Conservation (phyloP, 2,888 invertebrate genomes). For the Pachydiplax longipennis region DNA sequence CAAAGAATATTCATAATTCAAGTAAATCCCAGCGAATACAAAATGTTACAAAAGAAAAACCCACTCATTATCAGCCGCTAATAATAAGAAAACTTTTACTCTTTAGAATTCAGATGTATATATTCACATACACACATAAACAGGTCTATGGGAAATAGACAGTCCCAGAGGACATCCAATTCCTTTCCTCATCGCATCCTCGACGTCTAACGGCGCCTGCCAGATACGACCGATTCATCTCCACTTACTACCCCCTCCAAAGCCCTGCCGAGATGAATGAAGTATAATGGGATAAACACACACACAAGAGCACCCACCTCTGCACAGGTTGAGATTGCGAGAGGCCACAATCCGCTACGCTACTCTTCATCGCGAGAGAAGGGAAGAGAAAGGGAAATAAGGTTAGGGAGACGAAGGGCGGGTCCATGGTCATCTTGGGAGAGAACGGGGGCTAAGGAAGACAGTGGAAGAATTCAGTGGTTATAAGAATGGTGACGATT, state of each 20-base stretch:
- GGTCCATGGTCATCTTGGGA: background rate
- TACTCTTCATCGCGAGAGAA: background rate
- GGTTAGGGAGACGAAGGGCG: background rate
- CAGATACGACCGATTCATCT: background rate
- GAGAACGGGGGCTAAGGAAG: background rate
- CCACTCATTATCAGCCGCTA: too few species aligned
- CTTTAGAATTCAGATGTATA: too few species aligned
- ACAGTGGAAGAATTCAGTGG: too few species aligned
- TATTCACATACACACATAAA: too few species aligned
- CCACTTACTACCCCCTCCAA: background rate
- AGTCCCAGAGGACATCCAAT: background rate
- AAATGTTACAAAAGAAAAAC: too few species aligned
- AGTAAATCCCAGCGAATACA: too few species aligned
- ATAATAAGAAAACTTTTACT: too few species aligned
- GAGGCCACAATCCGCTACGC: background rate
- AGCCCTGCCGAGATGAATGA: slow-evolving; percentile 25
- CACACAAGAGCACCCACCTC: background rate
- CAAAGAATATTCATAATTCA: too few species aligned
- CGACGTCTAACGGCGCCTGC: background rate
- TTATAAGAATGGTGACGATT: too few species aligned
- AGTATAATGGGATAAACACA: slow-evolving; percentile 21
- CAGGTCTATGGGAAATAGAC: background rate
- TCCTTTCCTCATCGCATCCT: background rate
- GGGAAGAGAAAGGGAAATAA: background rate
- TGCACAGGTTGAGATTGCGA: background rate